Percentiles rank a stretch among this genome's conserved stretches.
phyloP scores from a whole-genome alignment of 2,113 vertebrate species.

The Tetrax tetrax region DNA sequence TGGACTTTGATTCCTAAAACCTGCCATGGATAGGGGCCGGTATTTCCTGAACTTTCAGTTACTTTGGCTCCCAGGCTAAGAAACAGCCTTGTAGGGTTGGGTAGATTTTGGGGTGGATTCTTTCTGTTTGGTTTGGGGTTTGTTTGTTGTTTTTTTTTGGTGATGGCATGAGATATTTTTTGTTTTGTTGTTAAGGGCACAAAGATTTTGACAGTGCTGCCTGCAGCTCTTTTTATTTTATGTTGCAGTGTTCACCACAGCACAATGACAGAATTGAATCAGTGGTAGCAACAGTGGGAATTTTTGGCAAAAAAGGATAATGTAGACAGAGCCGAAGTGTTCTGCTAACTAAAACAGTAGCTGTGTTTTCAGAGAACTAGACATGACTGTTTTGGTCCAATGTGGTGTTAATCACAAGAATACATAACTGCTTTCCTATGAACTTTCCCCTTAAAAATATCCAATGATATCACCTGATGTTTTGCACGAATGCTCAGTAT shows the following conservation, averaged over 20 bases:
- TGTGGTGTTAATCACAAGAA: slow-evolving; percentile 62
- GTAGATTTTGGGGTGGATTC: neutral
- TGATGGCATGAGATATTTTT: neutral
- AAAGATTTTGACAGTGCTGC: slow-evolving; percentile 12
- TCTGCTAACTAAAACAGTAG: slow-evolving; percentile 57
- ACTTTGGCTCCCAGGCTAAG: neutral
- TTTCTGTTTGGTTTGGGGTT: neutral
- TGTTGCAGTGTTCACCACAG: neutral
- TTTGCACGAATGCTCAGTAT: slow-evolving; percentile 19
- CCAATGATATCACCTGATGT: slow-evolving; percentile 58
- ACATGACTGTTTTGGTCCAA: slow-evolving; percentile 68
- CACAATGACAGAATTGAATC: slow-evolving; percentile 56
- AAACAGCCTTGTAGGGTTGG: neutral
- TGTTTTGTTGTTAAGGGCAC: neutral
- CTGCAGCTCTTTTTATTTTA: slow-evolving; percentile 33
- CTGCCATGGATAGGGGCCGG: neutral
- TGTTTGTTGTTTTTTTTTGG: neutral
- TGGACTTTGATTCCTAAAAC: neutral
- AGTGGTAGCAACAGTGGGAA: slow-evolving; percentile 52
- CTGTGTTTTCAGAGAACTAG: slow-evolving; percentile 65
- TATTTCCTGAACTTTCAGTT: neutral
- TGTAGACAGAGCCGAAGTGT: slow-evolving; percentile 56
- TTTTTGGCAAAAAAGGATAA: slow-evolving; percentile 60
- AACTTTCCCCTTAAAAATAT: slow-evolving; percentile 66
- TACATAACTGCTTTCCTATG: slow-evolving; percentile 62